Base-by-base conservation (phyloP, 1,140 invertebrate species). In the Lethrus apterus region DNA sequence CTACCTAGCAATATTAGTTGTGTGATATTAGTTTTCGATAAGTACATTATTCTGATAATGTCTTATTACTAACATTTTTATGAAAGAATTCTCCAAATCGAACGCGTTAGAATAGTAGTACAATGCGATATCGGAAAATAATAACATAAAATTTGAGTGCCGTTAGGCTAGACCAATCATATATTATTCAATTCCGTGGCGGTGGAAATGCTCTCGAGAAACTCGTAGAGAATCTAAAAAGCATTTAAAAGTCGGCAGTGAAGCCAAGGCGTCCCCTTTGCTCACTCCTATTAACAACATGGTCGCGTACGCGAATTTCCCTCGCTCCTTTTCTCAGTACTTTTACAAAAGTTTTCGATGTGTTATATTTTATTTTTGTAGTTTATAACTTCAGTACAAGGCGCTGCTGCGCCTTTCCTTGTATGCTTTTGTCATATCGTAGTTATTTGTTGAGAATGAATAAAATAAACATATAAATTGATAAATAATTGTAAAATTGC, bases 251-350 rank as follows among this genome's bases (percentile, higher is more conserved):
- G 18, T 21, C 7, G 7, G 36, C 18, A 40, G 24, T 40, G 36
- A 40, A 40, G 36, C 24, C n/a, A n/a, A n/a, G n/a, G n/a, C n/a
- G n/a, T n/a, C 36, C 36, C 36, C 36, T 11, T 24, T 40, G 20
- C 36, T 21, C 17, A 21, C 24, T 40, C 36, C 18, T 40, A 40
- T 40, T 40, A 40, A 40, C 24, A 40, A 40, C 24, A 21, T 21
- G 36, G 36, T 40, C 36, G 36, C 36, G 36, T 40, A 21, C 21
- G 36, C 36, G 36, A 40, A 40, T 40, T 40, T 40, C 36, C 36
- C 36, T 21, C 18, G 36, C 13, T 18, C 36, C 24, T 40, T 40
- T 40, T 40, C 11, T 40, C 36, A 40, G 18, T 40, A 21, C 36
- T 21, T 40, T 40, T 40, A 21, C 20, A 40, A 40, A 40, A 40